phyloP scores from a whole-genome alignment of 2,797 vertebrate species.

The Hyperoplus immaculatus region DNA sequence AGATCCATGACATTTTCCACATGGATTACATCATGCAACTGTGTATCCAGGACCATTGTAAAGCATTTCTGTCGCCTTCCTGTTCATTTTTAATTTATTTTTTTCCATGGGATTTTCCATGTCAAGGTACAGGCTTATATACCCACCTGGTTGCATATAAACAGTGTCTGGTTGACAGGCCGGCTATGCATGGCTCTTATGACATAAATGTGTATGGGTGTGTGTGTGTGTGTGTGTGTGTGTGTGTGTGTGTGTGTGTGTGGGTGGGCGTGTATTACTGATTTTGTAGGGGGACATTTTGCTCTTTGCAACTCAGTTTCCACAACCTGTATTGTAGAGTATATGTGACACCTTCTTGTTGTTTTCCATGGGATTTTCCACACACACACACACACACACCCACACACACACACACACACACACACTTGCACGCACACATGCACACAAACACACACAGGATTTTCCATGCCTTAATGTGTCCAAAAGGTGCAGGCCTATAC shows the following conservation, averaged over 20 bases:
- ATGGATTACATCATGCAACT: background rate
- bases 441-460: too few relatives aligned
- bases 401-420: too few relatives aligned
- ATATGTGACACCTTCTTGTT: background rate
- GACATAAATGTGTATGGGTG: conserved; percentile 17
- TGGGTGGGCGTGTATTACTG: too few relatives aligned
- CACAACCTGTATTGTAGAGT: background rate
- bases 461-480: conserved; percentile 55
- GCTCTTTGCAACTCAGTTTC: background rate
- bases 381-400: conserved; percentile 7
- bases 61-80: background rate
- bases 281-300: too few relatives aligned
- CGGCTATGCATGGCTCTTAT: conserved; percentile 64
- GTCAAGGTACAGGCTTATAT: conserved; percentile 40
- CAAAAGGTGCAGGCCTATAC: conserved; percentile 40
- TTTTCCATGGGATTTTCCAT: background rate
- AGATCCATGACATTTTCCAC: too few relatives aligned
- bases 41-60: background rate
- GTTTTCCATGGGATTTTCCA: conserved; percentile 20
- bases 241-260: too few relatives aligned
- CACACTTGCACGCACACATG: too few relatives aligned
- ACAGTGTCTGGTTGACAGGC: conserved; percentile 48
- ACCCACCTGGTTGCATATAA: conserved; percentile 66
- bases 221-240: too few relatives aligned
- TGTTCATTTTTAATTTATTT: background rate